These are phyloP conservation scores for Ophraella communa DNA, from an alignment of 2,888 invertebrate species.

Conservation along the genomic window DNA sequence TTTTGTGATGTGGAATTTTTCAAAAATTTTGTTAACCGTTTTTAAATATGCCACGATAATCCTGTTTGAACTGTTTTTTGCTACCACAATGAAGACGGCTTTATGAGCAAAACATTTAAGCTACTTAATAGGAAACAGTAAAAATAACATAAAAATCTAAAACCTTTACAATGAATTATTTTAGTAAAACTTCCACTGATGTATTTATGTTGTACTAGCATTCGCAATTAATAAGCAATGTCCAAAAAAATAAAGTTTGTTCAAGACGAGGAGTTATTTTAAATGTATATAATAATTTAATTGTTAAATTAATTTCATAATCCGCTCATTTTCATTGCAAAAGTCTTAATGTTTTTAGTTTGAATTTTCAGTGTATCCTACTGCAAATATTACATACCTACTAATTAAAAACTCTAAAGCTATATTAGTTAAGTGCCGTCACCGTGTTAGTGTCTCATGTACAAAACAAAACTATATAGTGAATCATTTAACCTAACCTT, in stretches of 20 bases:
- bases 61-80: slow-evolving; percentile 57
- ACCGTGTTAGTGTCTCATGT: slow-evolving; percentile 59
- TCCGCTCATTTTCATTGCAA: not conserved
- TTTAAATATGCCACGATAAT: slow-evolving; percentile 57
- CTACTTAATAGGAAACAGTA: slow-evolving; percentile 19
- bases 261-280: no score
- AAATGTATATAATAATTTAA: no score
- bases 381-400: slow-evolving; percentile 49
- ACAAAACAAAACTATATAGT: slow-evolving; percentile 56
- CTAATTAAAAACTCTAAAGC: slow-evolving; percentile 56
- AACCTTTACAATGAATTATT: not conserved
- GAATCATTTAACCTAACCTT: slow-evolving; percentile 55
- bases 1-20: slow-evolving; percentile 17
- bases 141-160: not conserved
- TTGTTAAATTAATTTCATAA: no score
- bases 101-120: slow-evolving; percentile 44
- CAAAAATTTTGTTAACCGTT: slow-evolving; percentile 41
- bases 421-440: slow-evolving; percentile 61
- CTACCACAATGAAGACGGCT: slow-evolving; percentile 60
- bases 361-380: not conserved
- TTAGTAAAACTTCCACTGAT: no score
- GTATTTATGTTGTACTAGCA: no score
- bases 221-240: no score
- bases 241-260: no score
- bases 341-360: not conserved